phyloP scores from a whole-genome alignment of 2,113 vertebrate species.

The Nerophis ophidion region DNA sequence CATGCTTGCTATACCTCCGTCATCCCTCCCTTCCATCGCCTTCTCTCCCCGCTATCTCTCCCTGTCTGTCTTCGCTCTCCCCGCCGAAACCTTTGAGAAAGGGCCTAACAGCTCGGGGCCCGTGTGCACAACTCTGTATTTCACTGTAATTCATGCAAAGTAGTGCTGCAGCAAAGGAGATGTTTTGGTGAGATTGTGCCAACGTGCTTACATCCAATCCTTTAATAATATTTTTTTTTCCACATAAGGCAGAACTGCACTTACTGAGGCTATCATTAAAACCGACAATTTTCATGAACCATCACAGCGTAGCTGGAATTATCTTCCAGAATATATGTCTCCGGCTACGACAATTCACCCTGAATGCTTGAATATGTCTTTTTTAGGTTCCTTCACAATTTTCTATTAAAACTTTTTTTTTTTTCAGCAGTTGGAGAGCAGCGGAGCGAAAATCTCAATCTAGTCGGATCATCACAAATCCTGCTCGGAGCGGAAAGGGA shows the following conservation, averaged over 20 bases:
- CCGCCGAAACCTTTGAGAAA: constrained; percentile 56
- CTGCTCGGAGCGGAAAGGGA: constrained; percentile 32
- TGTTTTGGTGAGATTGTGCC: constrained; percentile 54
- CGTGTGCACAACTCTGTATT: constrained; percentile 56
- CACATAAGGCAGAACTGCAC: constrained; percentile 35
- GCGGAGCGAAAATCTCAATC: constrained; percentile 36
- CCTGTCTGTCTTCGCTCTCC: constrained; percentile 37
- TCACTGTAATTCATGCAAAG: constrained; percentile 66
- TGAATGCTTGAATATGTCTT: constrained; percentile 11
- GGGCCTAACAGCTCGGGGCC: constrained; percentile 63
- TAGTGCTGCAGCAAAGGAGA: constrained; percentile 45
- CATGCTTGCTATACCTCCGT: constrained; percentile 31
- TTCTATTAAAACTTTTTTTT: constrained; percentile 30
- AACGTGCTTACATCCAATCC: constrained; percentile 53
- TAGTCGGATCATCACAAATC: constrained; percentile 47
- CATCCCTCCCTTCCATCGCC: constrained; percentile 6
- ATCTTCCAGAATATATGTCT: constrained; percentile 9
- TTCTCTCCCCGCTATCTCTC: constrained; percentile 10
- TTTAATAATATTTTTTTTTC: constrained; percentile 51
- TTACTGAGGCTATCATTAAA: constrained; percentile 55
- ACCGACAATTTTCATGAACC: constrained; percentile 52
- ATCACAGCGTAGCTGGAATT: constrained; percentile 20
- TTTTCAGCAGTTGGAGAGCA: constrained; percentile 38
- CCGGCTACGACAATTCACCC: constrained; percentile 14
- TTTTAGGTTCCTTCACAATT: constrained; percentile 13